Evolutionary conservation across 2,113 vertebrate species (phyloP).

Genomic region (Conger conger): DNA sequence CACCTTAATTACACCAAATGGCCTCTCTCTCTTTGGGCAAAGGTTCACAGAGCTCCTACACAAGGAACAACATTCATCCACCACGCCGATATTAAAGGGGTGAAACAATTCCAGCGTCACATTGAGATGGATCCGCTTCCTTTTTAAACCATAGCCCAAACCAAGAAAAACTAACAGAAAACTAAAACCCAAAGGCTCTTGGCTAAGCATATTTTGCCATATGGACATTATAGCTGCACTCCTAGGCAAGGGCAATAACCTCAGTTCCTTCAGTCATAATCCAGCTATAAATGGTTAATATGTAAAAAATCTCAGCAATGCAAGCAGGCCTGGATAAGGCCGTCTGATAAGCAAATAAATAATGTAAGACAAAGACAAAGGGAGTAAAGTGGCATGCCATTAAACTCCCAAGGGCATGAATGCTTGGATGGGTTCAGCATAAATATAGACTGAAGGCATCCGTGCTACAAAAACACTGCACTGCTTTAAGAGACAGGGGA

Average conservation of each 20-base stretch:
- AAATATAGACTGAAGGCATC: not conserved
- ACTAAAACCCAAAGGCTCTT: not conserved
- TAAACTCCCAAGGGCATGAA: not conserved
- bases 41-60: not conserved
- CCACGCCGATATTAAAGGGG: not conserved
- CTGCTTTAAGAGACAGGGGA: not conserved
- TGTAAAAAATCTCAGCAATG: not conserved
- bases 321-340: not conserved
- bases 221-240: not conserved
- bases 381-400: not conserved
- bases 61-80: not conserved
- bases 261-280: not conserved
- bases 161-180: not conserved
- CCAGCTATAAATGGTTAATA: slow-evolving; percentile 9
- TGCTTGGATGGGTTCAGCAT: not conserved
- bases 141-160: not conserved
- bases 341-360: not conserved
- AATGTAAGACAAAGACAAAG: not conserved
- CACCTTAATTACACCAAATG: not conserved
- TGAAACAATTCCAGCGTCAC: not conserved
- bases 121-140: not conserved
- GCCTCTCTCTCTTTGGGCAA: not conserved
- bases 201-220: not conserved
- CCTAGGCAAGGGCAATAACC: not conserved
- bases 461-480: not conserved